Evolutionary conservation across 35 echinoderm and acorn worm species (phyloP).

Genomic region (Amphiura filiformis): DNA sequence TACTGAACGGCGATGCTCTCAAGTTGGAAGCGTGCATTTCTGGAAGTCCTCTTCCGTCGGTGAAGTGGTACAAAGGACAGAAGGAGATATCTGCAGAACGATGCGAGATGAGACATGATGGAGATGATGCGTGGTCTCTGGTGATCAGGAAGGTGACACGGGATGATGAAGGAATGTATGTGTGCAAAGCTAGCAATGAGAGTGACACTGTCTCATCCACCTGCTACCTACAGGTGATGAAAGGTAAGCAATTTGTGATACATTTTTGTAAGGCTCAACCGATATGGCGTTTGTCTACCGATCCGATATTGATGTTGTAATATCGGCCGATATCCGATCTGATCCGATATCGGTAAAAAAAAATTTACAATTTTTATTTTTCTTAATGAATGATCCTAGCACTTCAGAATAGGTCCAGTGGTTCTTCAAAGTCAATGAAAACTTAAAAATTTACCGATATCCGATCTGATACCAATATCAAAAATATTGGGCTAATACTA

Average conservation of each 20-base stretch:
- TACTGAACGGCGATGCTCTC: conserved; percentile 26
- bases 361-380: neutral
- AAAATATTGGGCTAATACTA: too few relatives aligned
- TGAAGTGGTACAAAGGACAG: conserved; percentile 73
- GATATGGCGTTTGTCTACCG: too few relatives aligned
- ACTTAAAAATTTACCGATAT: neutral
- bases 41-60: conserved; percentile 68
- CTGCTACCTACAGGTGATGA: neutral
- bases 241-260: neutral
- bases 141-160: conserved; percentile 67
- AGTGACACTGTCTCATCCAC: conserved; percentile 13
- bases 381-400: too few relatives aligned
- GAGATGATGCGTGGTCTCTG: conserved; percentile 52
- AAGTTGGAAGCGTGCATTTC: neutral
- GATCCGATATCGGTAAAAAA: too few relatives aligned
- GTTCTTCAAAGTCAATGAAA: too few relatives aligned
- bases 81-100: conserved; percentile 40
- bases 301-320: too few relatives aligned
- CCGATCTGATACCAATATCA: too few relatives aligned
- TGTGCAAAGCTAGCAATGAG: conserved; percentile 69
- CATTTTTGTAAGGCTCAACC: neutral
- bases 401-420: too few relatives aligned
- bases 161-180: conserved; percentile 83
- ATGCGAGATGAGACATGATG: conserved; percentile 31
- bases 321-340: too few relatives aligned